Evolutionary conservation across 2,113 vertebrate species (phyloP), one percentile per base, ranked within the genome.

Genomic region (Taxidea taxus): DNA sequence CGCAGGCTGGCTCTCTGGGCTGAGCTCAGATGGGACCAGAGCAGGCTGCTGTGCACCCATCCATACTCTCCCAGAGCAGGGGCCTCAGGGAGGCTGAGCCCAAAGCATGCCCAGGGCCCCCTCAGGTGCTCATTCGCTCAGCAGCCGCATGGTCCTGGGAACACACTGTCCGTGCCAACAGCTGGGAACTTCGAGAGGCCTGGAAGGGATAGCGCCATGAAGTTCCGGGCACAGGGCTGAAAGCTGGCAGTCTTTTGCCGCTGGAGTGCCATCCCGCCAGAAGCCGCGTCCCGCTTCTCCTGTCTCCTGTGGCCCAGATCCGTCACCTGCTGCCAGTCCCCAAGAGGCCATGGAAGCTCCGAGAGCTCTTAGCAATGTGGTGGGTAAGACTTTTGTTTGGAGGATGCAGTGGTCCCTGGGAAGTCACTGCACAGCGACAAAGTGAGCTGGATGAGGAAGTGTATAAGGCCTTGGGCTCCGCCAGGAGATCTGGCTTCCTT

Each of bases 61-160:
- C 1, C 4, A 62, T 14, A 31, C 18, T 21, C 27, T 56, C 1
- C 70, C 27, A 29, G 78, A 70, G 29, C 29, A 37, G 21, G 13
- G n/a, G 37, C 20, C 29, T 21, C 1, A 15, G 14, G 39, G 21
- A 88, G 56, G 29, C 54, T 82, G 78, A 31, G 47, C 31, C 23
- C 0, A 2, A 21, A 70, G 29, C 23, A 5, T 20, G 7, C 29
- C 11, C 2, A 20, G 78, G 5, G 9, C 14, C n/a, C 15, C 49
- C 15, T 3, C 3, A 0, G 16, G 39, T 11, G 9, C 56, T 25
- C 74, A 39, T 21, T n/a, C 14, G 0, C 14, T 34, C 58, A 13
- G 18, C 62, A 77, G 86, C 44, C 4, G 0, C 20, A 37, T 27
- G 47, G 58, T 3, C 34, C 37, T 58, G 37, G 20, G 64, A 47